Base-by-base conservation (phyloP, 2,797 vertebrate genomes). In the Esox masquinongy region DNA sequence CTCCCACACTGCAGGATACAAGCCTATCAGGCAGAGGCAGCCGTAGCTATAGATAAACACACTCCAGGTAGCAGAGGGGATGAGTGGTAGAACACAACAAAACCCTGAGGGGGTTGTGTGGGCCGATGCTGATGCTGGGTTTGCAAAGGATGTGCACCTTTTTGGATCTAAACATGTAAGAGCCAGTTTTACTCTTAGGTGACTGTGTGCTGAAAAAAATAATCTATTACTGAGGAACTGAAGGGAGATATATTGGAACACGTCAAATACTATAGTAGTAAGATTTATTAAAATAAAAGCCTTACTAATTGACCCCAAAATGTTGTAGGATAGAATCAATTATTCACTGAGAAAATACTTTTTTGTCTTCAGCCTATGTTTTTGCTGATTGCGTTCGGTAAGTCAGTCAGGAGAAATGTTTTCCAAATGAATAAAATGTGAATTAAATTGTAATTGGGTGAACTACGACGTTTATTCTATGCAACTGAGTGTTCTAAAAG, bases 1-100 rank as follows among this genome's bases (percentile, higher is more conserved):
- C 66, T 47, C 76, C 76, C 70, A 78, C 79, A 39, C 63, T 29
- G n/a, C 73, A 78, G 69, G 66, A 81, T 75, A 73, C 68, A 74
- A 79, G 66, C 74, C 66, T 68, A 64, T 64, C 66, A n/a, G 72
- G 68, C 36, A 76, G 75, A 72, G 71, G 39, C 71, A 64, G 9
- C 15, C 39, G 34, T 19, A 29, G 68, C 29, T 67, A 74, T 67
- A 68, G 64, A 74, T 74, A 34, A 12, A 66, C 80, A 76, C 74
- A 73, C 71, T 66, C 51, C 63, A 29, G 17, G 6, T 61, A 49
- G 70, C 9, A 69, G 43, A 70, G 50, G 68, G 70, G 29, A 56
- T 31, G 51, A 59, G 71, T 74, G 66, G 39, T 68, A 43, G 49
- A 26, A 50, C 24, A 50, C 16, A 66, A 53, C 61, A 64, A 47